A percentile compares a stretch with the other conserved stretches of the same genome.
These are phyloP conservation scores for Anadara kagoshimensis DNA, from an alignment of 1,140 invertebrate genomes.

Conservation along the genomic window DNA sequence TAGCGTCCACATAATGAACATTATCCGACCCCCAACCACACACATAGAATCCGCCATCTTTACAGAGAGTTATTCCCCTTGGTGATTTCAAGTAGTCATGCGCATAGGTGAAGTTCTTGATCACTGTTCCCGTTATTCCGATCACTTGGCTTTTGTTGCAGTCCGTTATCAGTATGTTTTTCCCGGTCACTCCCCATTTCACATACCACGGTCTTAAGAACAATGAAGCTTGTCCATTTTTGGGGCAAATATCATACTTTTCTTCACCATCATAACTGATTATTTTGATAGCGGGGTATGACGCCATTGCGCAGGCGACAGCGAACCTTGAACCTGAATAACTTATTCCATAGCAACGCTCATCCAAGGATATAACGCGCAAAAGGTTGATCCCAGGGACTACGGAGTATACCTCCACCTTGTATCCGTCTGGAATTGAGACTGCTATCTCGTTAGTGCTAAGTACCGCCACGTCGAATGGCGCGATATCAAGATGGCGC, in stretches of 20 bases:
- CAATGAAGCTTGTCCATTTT: conserved; percentile 12
- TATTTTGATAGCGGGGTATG: conserved; percentile 11
- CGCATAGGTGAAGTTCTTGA: conserved; percentile 17
- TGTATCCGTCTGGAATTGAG: conserved; percentile 10
- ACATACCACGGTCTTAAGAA: conserved; percentile 35
- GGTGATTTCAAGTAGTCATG: conserved; percentile 24
- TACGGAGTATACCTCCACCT: conserved; percentile 14
- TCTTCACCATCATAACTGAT: conserved; percentile 15
- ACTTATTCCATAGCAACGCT: conserved; percentile 23
- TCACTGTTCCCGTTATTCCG: conserved; percentile 3
- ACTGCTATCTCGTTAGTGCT: conserved; percentile 11
- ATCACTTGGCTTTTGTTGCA: conserved; percentile 14
- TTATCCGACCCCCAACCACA: conserved; percentile 41
- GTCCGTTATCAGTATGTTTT: conserved; percentile 23
- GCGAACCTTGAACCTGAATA: conserved; percentile 21
- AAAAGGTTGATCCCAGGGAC: not conserved
- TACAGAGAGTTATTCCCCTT: conserved; percentile 19
- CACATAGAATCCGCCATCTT: conserved; percentile 22
- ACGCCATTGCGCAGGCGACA: conserved; percentile 17
- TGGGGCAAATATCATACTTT: conserved; percentile 20
- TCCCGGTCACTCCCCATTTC: conserved; percentile 17
- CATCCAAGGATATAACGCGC: conserved; percentile 3
- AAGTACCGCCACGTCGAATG: conserved; percentile 25
- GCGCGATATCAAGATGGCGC: conserved; percentile 9
- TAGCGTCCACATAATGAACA: conserved; percentile 22